Percentiles rank a stretch among this genome's conserved stretches.
Conservation (phyloP, 2,888 invertebrate genomes). For the Andrena flavipes region DNA sequence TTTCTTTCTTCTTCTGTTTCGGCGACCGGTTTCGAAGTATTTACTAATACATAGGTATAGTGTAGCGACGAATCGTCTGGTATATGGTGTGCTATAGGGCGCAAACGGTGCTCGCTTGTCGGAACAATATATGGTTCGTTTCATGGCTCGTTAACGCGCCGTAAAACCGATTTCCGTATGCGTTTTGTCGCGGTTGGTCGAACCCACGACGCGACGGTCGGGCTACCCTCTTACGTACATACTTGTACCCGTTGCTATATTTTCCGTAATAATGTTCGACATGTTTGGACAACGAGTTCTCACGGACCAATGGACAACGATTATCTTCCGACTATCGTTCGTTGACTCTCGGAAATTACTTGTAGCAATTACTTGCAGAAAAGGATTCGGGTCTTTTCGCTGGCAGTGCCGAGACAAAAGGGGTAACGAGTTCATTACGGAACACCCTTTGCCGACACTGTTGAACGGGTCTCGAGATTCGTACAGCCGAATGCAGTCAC, state of each 20-base stretch:
- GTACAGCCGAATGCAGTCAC: conserved; percentile 14
- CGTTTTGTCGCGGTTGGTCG: conserved; percentile 18
- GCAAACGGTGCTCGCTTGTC: conserved; percentile 21
- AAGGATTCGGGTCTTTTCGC: not conserved
- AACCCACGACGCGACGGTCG: not conserved
- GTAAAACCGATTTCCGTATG: conserved; percentile 56
- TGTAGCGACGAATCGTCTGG: not conserved
- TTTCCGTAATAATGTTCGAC: no score
- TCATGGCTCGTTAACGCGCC: conserved; percentile 74
- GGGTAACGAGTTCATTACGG: conserved; percentile 14
- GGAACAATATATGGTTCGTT: conserved; percentile 71
- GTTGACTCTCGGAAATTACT: no score
- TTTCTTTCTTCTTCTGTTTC: conserved; percentile 11
- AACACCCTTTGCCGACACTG: conserved; percentile 29
- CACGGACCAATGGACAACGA: no score
- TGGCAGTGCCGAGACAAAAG: conserved; percentile 6
- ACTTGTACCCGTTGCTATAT: no score
- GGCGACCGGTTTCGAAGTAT: conserved; percentile 35
- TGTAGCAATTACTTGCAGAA: no score
- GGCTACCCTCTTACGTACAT: no score
- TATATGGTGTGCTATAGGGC: not conserved
- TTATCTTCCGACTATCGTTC: no score
- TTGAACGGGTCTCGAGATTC: conserved; percentile 11
- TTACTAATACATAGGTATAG: not conserved
- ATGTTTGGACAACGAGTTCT: no score